Conservation (phyloP, 2,888 invertebrate genomes). For the Oscheius sp. region DNA sequence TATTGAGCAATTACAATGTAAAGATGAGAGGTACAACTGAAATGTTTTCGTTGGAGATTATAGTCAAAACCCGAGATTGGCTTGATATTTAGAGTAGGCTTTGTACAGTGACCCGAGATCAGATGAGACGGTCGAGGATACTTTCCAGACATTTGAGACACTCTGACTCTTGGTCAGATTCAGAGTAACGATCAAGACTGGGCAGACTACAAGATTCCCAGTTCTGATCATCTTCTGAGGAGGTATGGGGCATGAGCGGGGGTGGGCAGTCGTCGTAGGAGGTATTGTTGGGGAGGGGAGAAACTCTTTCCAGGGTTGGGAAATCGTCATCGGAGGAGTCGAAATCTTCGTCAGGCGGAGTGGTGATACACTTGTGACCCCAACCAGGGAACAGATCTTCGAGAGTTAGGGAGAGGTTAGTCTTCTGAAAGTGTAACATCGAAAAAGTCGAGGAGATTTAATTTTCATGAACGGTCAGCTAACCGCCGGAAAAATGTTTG, state of each 20-base stretch:
- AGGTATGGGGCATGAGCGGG: neutral
- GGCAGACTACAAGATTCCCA: neutral
- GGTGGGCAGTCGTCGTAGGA: neutral
- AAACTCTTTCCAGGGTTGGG: neutral
- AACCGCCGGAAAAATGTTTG: neutral
- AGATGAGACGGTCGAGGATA: too few species aligned
- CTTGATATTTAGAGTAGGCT: too few species aligned
- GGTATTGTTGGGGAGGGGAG: neutral
- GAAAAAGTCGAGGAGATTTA: too few species aligned
- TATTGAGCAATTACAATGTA: neutral
- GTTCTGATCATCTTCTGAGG: neutral
- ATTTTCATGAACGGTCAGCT: too few species aligned
- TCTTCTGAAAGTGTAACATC: neutral
- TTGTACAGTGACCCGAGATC: too few species aligned
- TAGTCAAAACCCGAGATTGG: too few species aligned
- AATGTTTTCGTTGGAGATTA: too few species aligned
- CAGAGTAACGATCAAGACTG: neutral
- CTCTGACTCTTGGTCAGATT: neutral
- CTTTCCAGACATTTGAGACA: conserved; percentile 6
- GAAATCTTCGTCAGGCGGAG: neutral
- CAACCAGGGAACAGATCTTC: conserved; percentile 39
- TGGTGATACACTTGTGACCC: conserved; percentile 4
- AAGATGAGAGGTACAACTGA: too few species aligned
- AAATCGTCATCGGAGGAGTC: neutral
- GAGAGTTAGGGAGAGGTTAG: neutral